Base-by-base conservation (phyloP, 1,140 invertebrate species). In the Rhizoglyphus robini region DNA sequence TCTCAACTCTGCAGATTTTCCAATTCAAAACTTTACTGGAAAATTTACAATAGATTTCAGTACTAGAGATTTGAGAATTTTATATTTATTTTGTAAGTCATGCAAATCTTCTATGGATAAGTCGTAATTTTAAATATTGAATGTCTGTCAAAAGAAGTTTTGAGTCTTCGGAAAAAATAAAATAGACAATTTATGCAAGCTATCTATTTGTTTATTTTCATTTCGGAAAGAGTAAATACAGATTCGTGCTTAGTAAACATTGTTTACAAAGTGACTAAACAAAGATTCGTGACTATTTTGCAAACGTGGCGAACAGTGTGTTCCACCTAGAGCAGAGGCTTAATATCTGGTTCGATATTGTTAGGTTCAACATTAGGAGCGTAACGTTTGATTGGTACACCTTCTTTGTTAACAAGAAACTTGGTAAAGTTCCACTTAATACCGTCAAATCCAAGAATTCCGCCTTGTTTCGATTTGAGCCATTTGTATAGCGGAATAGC, bases 371-470 rank as follows among this genome's bases (percentile, higher is more conserved):
- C 82, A 51, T 80, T 84, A 0, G 90, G 88, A 5, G 81, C 83
- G 75, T 88, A 88, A 72, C 92, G 80, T 69, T 86, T 84, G 0
- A 95, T 83, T 0, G 88, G 87, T 49, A 86, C 76, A 4, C 94
- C 94, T 60, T 93, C 78, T 74, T 85, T 88, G 74, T 95, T 83
- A 31, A 96, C 78, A 41, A 97, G 79, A 75, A 97, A 98, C 74
- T 97, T 97, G 4, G 89, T 88, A 71, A 96, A 97, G 76, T 97
- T 98, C 94, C 94, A 97, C 74, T 96, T 96, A 69, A 96, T 91
- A 47, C 81, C 66, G 47, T 71, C 59, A 20, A 66, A 47, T 25
- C 67, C 65, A 4, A 73, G 47, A 51, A 73, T 73, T 34, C 79
- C 78, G 59, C 70, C 67, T 68, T 90, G 83, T 69, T 88, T 88